phyloP scores from a whole-genome alignment of 2,888 invertebrate genomes.

The Drosophila limbata region DNA sequence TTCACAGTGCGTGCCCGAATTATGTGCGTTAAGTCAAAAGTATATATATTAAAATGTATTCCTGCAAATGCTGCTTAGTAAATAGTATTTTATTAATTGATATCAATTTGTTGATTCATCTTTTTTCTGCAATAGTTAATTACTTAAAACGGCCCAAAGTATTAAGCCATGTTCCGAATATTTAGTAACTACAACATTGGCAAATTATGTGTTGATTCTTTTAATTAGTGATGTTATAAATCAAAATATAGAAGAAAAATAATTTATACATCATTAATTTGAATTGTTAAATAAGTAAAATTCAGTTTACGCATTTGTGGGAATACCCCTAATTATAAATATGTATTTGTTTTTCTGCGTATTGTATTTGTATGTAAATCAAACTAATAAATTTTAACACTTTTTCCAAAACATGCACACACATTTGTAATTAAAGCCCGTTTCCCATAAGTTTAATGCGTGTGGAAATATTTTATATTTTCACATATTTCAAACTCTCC shows the following conservation, averaged over 20 bases:
- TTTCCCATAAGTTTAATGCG: constrained; percentile 16
- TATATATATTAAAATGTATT: constrained; percentile 39
- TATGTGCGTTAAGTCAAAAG: constrained; percentile 69
- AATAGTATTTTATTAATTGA: constrained; percentile 31
- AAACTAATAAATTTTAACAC: constrained; percentile 72
- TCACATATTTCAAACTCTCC: constrained; percentile 7
- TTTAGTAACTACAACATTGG: neutral
- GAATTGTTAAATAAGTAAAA: neutral
- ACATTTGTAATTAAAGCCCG: constrained; percentile 35
- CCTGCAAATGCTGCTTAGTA: constrained; percentile 30
- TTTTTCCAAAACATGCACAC: constrained; percentile 40
- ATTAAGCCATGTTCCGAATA: neutral
- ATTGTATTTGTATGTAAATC: constrained; percentile 69
- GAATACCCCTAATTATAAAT: constrained; percentile 28
- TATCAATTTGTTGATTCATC: constrained; percentile 9
- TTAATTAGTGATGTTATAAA: neutral
- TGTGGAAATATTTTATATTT: constrained; percentile 10
- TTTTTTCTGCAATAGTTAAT: neutral
- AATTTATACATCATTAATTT: neutral
- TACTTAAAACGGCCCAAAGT: neutral
- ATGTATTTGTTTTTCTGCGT: constrained; percentile 63
- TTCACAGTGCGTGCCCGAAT: constrained; percentile 52
- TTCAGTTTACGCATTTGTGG: constrained; percentile 25
- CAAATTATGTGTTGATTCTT: neutral
- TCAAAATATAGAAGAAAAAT: neutral